These are phyloP conservation scores for Penaeus indicus DNA, from an alignment of 1,140 invertebrate genomes.

Conservation along the genomic window DNA sequence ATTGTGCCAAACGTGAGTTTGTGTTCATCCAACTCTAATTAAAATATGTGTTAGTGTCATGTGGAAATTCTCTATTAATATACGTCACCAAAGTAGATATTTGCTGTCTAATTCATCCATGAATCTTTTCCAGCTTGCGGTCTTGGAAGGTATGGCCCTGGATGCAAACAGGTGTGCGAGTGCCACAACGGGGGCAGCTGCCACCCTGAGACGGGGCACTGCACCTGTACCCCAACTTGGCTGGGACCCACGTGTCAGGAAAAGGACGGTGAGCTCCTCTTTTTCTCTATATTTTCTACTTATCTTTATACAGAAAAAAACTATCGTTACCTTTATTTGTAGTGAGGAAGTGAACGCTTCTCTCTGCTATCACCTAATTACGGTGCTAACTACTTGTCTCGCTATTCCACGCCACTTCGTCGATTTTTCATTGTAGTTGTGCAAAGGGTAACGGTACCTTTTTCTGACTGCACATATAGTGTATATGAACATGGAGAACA, in stretches of 20 bases:
- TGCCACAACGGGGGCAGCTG: conserved; percentile 86
- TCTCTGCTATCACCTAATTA: neutral
- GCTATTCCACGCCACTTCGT: too few relatives aligned
- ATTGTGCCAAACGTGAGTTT: conserved; percentile 79
- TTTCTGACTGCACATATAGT: neutral
- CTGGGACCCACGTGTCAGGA: conserved; percentile 78
- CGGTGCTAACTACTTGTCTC: neutral
- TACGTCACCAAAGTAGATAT: too few relatives aligned
- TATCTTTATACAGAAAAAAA: neutral
- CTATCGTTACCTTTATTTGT: neutral
- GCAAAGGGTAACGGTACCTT: neutral
- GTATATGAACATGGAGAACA: too few relatives aligned
- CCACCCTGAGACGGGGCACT: conserved; percentile 78
- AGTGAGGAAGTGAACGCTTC: neutral
- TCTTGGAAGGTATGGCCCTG: conserved; percentile 74
- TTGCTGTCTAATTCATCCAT: too few relatives aligned
- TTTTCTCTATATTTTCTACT: neutral
- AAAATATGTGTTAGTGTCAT: neutral
- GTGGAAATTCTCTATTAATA: too few relatives aligned
- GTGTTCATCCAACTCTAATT: neutral
- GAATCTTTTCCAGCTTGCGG: conserved; percentile 75
- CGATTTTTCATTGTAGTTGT: too few relatives aligned
- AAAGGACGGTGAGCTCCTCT: conserved; percentile 56
- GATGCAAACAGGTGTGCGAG: conserved; percentile 81
- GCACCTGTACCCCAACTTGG: conserved; percentile 83